A percentile compares a stretch with the other conserved stretches of the same genome.
phyloP scores from a whole-genome alignment of 2,888 invertebrate species.

The Andrena bicolor region DNA sequence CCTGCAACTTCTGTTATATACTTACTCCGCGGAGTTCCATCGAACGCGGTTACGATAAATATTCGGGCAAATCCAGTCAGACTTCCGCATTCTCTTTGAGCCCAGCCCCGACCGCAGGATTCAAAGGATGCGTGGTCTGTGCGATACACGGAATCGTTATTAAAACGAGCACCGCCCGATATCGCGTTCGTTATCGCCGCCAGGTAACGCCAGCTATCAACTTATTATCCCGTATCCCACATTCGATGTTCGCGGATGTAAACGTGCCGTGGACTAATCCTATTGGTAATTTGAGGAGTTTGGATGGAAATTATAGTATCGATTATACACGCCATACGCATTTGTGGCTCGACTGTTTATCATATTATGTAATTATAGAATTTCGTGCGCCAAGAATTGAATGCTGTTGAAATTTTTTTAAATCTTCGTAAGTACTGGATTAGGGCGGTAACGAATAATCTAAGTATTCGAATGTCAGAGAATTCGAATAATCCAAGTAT shows the following conservation, averaged over 20 bases:
- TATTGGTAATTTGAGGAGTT: too few species aligned
- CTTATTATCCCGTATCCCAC: background rate
- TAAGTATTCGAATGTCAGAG: too few species aligned
- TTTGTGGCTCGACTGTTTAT: too few species aligned
- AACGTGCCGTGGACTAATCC: conserved; percentile 24
- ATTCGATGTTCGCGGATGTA: conserved; percentile 16
- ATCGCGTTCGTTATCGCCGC: conserved; percentile 8
- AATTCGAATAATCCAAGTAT: too few species aligned
- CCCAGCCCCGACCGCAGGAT: conserved; percentile 43
- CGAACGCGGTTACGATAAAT: conserved; percentile 50
- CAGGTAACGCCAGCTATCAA: background rate
- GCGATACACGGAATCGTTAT: conserved; percentile 21
- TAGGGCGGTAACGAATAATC: too few species aligned
- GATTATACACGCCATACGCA: too few species aligned
- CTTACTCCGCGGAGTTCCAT: conserved; percentile 8
- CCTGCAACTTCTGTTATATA: conserved; percentile 34
- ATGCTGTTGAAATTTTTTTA: too few species aligned
- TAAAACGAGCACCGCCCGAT: background rate
- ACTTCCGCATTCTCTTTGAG: conserved; percentile 54
- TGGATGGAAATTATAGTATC: too few species aligned
- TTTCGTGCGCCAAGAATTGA: too few species aligned
- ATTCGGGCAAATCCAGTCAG: conserved; percentile 42
- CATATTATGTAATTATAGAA: too few species aligned
- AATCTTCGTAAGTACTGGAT: too few species aligned
- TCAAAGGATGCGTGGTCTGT: conserved; percentile 35